Evolutionary conservation across 2,888 invertebrate genomes (phyloP).

Genomic region (Yponomeuta malinellus): DNA sequence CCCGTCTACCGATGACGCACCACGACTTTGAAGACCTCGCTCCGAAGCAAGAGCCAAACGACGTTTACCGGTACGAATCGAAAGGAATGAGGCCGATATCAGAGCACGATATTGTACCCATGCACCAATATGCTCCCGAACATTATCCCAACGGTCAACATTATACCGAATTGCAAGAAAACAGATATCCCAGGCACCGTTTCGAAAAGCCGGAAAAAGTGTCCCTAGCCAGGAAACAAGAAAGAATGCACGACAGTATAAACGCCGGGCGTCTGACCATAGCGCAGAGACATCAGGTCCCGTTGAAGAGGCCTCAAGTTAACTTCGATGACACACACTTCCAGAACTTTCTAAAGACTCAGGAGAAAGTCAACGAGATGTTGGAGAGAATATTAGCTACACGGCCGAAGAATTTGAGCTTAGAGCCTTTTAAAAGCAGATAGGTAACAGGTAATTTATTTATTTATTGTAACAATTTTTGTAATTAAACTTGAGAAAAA

Average conservation of each 20-base stretch:
- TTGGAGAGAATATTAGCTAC: slow-evolving; percentile 48
- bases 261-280: neutral
- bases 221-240: neutral
- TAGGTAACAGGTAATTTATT: neutral
- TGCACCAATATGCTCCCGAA: neutral
- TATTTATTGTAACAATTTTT: neutral
- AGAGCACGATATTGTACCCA: neutral
- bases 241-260: neutral
- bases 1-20: neutral
- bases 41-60: neutral
- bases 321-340: slow-evolving; percentile 49
- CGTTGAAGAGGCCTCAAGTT: slow-evolving; percentile 35
- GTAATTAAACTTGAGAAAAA: neutral
- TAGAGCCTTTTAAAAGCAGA: neutral
- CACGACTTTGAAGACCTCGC: slow-evolving; percentile 5
- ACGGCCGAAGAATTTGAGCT: slow-evolving; percentile 38
- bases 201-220: neutral
- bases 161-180: neutral
- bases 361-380: slow-evolving; percentile 62
- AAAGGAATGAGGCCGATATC: neutral
- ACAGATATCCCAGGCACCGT: neutral
- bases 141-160: neutral
- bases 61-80: neutral
- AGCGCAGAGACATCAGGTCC: slow-evolving; percentile 21
- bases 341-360: slow-evolving; percentile 51